Evolutionary conservation across 1,140 invertebrate genomes (phyloP).

Genomic region (Nylanderia fulva): DNA sequence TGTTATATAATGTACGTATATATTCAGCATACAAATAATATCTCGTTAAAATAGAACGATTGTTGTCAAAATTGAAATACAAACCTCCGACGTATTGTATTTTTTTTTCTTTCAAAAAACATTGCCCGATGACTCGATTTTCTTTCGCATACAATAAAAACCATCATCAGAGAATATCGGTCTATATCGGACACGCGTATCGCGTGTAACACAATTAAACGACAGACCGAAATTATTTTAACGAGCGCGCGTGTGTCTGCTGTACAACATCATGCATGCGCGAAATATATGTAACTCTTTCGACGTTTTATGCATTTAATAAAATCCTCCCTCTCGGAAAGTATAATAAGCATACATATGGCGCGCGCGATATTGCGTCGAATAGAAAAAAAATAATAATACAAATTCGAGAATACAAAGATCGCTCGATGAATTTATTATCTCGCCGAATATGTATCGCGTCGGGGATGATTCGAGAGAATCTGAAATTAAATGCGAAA

Average conservation of each 20-base stretch:
- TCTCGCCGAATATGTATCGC: conserved; percentile 25
- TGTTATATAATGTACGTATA: no score
- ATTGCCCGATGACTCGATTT: conserved; percentile 35
- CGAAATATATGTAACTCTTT: not conserved
- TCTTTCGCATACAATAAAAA: conserved; percentile 34
- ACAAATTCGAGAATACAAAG: not conserved
- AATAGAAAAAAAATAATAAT: conserved; percentile 20
- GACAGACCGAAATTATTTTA: conserved; percentile 40
- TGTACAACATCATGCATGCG: not conserved
- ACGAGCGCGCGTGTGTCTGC: conserved; percentile 16
- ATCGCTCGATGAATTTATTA: conserved; percentile 55
- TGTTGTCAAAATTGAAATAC: conserved; percentile 23
- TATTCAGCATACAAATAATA: conserved; percentile 13
- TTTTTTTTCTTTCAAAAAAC: not conserved
- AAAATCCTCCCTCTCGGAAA: conserved; percentile 56
- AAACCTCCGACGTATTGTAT: not conserved
- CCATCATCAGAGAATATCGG: conserved; percentile 34
- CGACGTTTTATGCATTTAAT: conserved; percentile 38
- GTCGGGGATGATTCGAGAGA: conserved; percentile 12
- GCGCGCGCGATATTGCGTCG: not conserved
- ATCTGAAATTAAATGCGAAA: conserved; percentile 57
- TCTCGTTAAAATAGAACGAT: conserved; percentile 36
- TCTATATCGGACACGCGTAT: conserved; percentile 18
- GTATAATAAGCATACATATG: not conserved
- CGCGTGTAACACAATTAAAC: conserved; percentile 44